Percentiles rank a stretch among this genome's conserved stretches.
phyloP scores from a whole-genome alignment of 2,888 invertebrate species.

The Marasmarcha lunaedactyla region DNA sequence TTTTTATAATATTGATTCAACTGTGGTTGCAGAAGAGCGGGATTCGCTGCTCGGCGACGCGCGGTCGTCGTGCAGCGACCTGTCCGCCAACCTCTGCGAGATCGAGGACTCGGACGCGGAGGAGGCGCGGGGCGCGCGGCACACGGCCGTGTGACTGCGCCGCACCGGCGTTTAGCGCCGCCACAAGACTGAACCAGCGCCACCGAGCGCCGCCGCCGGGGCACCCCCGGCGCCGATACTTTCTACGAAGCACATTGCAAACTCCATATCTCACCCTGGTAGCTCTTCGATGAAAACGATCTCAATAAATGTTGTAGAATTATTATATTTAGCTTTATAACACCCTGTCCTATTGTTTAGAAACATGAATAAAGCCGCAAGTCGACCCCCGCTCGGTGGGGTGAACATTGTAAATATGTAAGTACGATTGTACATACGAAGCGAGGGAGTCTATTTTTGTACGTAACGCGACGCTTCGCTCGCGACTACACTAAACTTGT shows the following conservation, averaged over 20 bases:
- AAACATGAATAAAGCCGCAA: neutral
- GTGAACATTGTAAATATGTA: neutral
- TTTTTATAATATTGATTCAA: no score
- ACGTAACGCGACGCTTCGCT: constrained; percentile 22
- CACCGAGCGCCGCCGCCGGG: neutral
- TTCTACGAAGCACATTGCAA: no score
- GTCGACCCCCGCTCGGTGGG: neutral
- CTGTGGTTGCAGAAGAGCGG: constrained; percentile 70
- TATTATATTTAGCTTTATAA: neutral
- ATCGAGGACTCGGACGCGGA: constrained; percentile 90
- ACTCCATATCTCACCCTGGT: constrained; percentile 9
- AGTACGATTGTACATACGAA: constrained; percentile 8
- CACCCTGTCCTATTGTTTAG: neutral
- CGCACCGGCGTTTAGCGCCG: constrained; percentile 36
- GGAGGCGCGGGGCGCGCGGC: constrained; percentile 44
- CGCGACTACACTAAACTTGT: neutral
- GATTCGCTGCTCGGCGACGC: constrained; percentile 78
- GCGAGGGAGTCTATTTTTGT: constrained; percentile 59
- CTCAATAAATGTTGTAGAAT: neutral
- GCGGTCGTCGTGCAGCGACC: constrained; percentile 78
- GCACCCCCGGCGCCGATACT: neutral
- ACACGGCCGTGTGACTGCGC: constrained; percentile 47
- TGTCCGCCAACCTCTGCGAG: constrained; percentile 91
- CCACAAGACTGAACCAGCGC: constrained; percentile 7
- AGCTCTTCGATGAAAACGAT: constrained; percentile 4